Conservation (phyloP, 1,140 invertebrate genomes). For the Drosophila biarmipes region DNA sequence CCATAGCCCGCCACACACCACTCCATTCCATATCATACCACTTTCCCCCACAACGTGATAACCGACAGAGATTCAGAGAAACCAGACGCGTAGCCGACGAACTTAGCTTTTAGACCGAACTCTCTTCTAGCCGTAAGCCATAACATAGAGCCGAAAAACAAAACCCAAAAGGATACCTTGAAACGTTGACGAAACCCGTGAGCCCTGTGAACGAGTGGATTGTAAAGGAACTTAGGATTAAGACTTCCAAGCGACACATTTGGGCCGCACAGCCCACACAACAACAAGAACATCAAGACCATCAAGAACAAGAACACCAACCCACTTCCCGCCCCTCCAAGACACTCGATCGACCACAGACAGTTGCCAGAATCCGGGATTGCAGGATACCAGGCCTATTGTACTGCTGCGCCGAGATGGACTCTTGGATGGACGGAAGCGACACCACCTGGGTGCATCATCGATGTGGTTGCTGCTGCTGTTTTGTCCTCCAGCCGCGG, state of each 20-base stretch:
- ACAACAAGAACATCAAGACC: slow-evolving; percentile 29
- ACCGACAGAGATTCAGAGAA: slow-evolving; percentile 73
- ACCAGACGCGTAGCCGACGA: slow-evolving; percentile 59
- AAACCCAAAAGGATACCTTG: slow-evolving; percentile 36
- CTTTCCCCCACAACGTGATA: slow-evolving; percentile 65
- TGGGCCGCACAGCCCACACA: slow-evolving; percentile 58
- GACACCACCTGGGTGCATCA: slow-evolving; percentile 66
- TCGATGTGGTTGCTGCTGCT: slow-evolving; percentile 76
- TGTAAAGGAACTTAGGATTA: slow-evolving; percentile 55
- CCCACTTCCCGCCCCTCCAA: slow-evolving; percentile 38
- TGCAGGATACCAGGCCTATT: slow-evolving; percentile 40
- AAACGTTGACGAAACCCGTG: slow-evolving; percentile 62
- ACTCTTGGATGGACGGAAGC: slow-evolving; percentile 38
- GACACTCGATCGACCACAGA: slow-evolving; percentile 42
- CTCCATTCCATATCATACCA: slow-evolving; percentile 28
- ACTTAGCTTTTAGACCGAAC: slow-evolving; percentile 69
- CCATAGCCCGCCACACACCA: slow-evolving; percentile 3
- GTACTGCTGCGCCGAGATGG: slow-evolving; percentile 51
- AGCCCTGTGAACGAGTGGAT: slow-evolving; percentile 48
- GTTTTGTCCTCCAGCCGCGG: slow-evolving; percentile 80
- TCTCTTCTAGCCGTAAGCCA: slow-evolving; percentile 75
- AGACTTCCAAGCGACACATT: slow-evolving; percentile 74
- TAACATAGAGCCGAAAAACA: slow-evolving; percentile 29
- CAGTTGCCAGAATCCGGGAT: slow-evolving; percentile 12
- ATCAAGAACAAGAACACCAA: slow-evolving; percentile 21